A percentile compares a stretch with the other conserved stretches of the same genome.
Conservation (phyloP, 2,888 invertebrate species). For the Psylliodes chrysocephalus region DNA sequence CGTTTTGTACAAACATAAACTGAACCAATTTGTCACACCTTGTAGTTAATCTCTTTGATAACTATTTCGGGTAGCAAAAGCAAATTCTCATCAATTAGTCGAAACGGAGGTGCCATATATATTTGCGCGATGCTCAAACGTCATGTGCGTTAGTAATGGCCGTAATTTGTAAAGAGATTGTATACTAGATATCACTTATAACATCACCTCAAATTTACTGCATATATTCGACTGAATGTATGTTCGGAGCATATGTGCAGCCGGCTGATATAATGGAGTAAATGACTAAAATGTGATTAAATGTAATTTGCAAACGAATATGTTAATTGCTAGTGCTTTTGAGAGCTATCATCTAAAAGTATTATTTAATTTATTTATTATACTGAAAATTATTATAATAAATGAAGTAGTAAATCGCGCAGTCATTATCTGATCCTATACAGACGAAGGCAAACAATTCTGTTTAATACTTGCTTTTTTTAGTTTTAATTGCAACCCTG, state of each 20-base stretch:
- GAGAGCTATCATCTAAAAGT: no score
- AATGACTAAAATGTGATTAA: neutral
- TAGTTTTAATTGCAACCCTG: no score
- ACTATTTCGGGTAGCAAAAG: conserved; percentile 10
- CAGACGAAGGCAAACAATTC: no score
- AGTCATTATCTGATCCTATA: no score
- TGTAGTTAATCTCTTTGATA: conserved; percentile 20
- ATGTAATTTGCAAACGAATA: neutral
- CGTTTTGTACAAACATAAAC: neutral
- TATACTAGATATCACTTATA: conserved; percentile 21
- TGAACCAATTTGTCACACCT: conserved; percentile 10
- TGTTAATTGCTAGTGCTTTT: neutral
- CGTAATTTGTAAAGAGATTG: conserved; percentile 22
- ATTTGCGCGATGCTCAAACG: conserved; percentile 17
- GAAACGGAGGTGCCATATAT: conserved; percentile 18
- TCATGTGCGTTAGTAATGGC: conserved; percentile 14
- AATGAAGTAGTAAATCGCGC: no score
- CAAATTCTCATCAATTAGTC: conserved; percentile 21
- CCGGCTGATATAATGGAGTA: neutral
- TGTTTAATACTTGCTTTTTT: no score
- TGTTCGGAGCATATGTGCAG: neutral
- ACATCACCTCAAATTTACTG: conserved; percentile 15
- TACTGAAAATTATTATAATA: no score
- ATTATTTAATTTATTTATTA: no score
- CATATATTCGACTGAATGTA: conserved; percentile 3